Evolutionary conservation across 2,888 invertebrate genomes (phyloP), one percentile per base, ranked within the genome.

Genomic region (Tuberolachnus salignus): DNA sequence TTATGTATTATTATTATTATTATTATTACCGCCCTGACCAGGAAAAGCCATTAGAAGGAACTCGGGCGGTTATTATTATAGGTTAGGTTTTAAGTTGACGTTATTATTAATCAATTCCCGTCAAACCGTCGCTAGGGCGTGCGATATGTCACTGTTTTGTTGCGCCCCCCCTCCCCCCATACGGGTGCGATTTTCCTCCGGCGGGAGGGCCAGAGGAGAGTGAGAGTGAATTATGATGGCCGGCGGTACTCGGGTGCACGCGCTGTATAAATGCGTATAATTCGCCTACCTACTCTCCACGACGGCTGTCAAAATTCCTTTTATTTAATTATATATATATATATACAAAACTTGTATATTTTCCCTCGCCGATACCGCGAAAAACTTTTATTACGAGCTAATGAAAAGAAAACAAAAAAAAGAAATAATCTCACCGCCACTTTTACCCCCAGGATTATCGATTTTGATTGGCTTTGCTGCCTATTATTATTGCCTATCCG

Each of bases 81-180:
- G n/a, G n/a, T n/a, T n/a, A n/a, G n/a, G n/a, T n/a, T n/a, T n/a
- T n/a, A n/a, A n/a, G n/a, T n/a, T n/a, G n/a, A n/a, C n/a, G n/a
- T n/a, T n/a, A n/a, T n/a, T 78, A 59, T 78, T 67, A 78, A 78
- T 78, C 75, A 78, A 78, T 67, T 78, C 57, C 57, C 67, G 49
- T 78, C 75, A 49, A 6, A 59, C 55, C 26, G 19, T 34, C 34
- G 34, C 34, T 6, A 6, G 34, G 2, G 63, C n/a, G n/a, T n/a
- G n/a, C n/a, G n/a, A n/a, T n/a, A n/a, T 78, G 75, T 78, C 75
- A 78, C 59, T 78, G 67, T 51, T 63, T 73, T 34, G 34, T 19
- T 13, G n/a, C 19, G 14, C 55, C 21, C 9, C 69, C 1, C n/a
- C 34, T n/a, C 11, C 19, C 59, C 13, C 11, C n/a, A 11, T 13